A percentile compares a stretch with the other conserved stretches of the same genome.
phyloP scores from a whole-genome alignment of 1,140 invertebrate genomes.

The Drosophila kanapiae region DNA sequence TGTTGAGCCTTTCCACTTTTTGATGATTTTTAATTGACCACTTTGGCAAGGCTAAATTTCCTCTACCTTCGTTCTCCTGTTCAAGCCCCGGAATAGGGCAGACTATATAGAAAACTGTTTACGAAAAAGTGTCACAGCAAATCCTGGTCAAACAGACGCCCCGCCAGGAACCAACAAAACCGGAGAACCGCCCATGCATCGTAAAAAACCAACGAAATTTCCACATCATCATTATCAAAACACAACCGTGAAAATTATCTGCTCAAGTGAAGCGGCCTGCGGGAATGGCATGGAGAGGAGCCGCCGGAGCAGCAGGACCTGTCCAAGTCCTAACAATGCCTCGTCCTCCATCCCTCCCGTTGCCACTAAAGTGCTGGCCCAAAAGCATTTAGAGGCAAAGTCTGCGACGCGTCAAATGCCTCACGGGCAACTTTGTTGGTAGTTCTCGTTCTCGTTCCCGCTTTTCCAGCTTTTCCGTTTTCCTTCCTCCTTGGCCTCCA shows the following conservation, averaged over 20 bases:
- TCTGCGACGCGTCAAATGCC: slow-evolving; percentile 78
- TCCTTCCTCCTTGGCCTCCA: background rate
- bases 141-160: slow-evolving; percentile 23
- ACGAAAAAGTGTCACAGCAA: slow-evolving; percentile 43
- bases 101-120: slow-evolving; percentile 55
- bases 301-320: slow-evolving; percentile 30
- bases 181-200: slow-evolving; percentile 1
- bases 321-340: slow-evolving; percentile 60
- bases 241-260: slow-evolving; percentile 79
- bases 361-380: slow-evolving; percentile 30
- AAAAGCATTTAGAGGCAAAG: slow-evolving; percentile 67
- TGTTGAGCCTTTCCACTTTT: slow-evolving; percentile 14
- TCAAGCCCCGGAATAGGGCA: slow-evolving; percentile 12
- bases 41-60: slow-evolving; percentile 25
- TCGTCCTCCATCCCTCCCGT: slow-evolving; percentile 19
- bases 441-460: slow-evolving; percentile 7
- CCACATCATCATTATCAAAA: slow-evolving; percentile 80
- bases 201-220: slow-evolving; percentile 63
- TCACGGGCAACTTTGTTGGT: slow-evolving; percentile 77
- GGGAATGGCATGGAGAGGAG: slow-evolving; percentile 13
- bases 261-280: slow-evolving; percentile 62
- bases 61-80: background rate
- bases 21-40: slow-evolving; percentile 73
- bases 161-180: background rate
- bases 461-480: slow-evolving; percentile 3